A percentile compares a stretch with the other conserved stretches of the same genome.
These are phyloP conservation scores for Asbolus verrucosus DNA, from an alignment of 1,140 invertebrate species.

Conservation along the genomic window DNA sequence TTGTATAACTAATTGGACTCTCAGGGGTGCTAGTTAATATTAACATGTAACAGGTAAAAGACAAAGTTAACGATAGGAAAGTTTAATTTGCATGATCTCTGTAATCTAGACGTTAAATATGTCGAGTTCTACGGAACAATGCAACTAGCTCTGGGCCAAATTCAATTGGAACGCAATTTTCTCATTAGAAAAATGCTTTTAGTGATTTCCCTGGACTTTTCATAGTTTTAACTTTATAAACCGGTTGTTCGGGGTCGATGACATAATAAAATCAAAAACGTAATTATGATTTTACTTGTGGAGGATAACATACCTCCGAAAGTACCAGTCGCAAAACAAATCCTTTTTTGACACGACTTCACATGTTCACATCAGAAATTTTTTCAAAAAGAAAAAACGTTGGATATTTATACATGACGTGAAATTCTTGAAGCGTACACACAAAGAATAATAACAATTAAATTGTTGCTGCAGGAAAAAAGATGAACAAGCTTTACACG, in stretches of 20 bases:
- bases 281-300: neutral
- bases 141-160: constrained; percentile 28
- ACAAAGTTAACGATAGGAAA: constrained; percentile 22
- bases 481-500: neutral
- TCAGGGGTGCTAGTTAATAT: constrained; percentile 19
- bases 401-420: neutral
- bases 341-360: too few relatives aligned
- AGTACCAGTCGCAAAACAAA: too few relatives aligned
- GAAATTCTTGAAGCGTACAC: constrained; percentile 4
- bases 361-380: too few relatives aligned
- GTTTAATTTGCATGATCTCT: constrained; percentile 34
- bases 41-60: constrained; percentile 25
- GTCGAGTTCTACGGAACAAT: constrained; percentile 32
- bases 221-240: constrained; percentile 14
- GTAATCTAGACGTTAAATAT: constrained; percentile 31
- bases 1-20: constrained; percentile 7
- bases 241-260: constrained; percentile 13
- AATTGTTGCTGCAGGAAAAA: constrained; percentile 13
- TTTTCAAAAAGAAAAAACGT: constrained; percentile 5
- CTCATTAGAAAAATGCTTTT: constrained; percentile 35
- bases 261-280: constrained; percentile 3
- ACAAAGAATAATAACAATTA: constrained; percentile 11
- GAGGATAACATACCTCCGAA: too few relatives aligned
- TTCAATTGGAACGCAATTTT: constrained; percentile 22
- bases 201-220: constrained; percentile 27